phyloP scores from a whole-genome alignment of 2,113 vertebrate genomes.

The Chaenogobius annularis region DNA sequence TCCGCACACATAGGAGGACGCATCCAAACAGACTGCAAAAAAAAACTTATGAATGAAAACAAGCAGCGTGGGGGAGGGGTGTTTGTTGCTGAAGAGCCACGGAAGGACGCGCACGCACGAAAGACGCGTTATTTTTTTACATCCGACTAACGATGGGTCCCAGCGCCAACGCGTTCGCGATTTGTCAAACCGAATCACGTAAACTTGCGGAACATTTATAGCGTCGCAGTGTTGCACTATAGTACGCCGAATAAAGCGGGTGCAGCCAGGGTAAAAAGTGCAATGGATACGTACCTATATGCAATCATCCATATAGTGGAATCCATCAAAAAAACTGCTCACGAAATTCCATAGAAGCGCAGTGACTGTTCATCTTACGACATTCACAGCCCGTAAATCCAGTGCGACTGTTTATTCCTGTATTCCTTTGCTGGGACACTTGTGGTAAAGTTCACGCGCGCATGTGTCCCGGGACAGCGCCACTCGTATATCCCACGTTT shows the following conservation, averaged over 20 bases:
- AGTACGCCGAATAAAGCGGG: not conserved
- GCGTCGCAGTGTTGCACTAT: not conserved
- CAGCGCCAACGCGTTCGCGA: not conserved
- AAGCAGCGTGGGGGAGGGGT: conserved; percentile 73
- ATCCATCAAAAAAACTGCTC: conserved; percentile 72
- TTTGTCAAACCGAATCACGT: not conserved
- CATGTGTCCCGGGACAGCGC: conserved; percentile 39
- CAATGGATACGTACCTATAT: conserved; percentile 72
- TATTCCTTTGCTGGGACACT: conserved; percentile 40
- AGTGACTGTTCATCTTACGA: conserved; percentile 30
- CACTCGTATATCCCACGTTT: conserved; percentile 69
- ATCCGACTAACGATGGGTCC: conserved; percentile 1
- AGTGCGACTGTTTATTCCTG: conserved; percentile 27
- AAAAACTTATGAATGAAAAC: conserved; percentile 95
- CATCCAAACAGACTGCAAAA: conserved; percentile 47
- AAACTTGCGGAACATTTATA: not conserved
- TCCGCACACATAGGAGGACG: conserved; percentile 52
- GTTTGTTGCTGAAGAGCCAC: conserved; percentile 50
- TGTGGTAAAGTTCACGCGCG: conserved; percentile 34
- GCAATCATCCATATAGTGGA: conserved; percentile 72
- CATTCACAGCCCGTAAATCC: conserved; percentile 67
- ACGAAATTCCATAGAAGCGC: conserved; percentile 63
- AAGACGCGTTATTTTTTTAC: conserved; percentile 38
- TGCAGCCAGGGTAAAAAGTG: not conserved
- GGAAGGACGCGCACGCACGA: conserved; percentile 45